Base-by-base conservation (phyloP, 1,140 invertebrate species). In the Cheumatopsyche charites region DNA sequence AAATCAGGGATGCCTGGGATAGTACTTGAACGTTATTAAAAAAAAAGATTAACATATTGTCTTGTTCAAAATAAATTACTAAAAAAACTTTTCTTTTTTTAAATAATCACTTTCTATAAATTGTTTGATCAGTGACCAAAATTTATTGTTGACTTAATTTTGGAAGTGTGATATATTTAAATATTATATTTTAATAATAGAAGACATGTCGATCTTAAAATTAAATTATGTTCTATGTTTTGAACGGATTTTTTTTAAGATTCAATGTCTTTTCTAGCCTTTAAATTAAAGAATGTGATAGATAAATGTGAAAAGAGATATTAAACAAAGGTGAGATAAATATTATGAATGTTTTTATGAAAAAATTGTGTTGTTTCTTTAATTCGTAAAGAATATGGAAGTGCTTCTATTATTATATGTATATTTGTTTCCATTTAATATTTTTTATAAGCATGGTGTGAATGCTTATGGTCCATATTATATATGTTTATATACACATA, bases 281-380 rank as follows among this genome's bases (percentile, higher is more conserved):
- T 58, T 58, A 58, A 7, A 58, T 58, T 23, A 58, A 58, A 58
- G 55, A 58, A 21, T 58, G 55, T 58, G 55, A 58, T 58, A 58
- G 55, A 25, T 13, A 58, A 58, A 25, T 7, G 13, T 58, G 55
- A 25, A 25, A 58, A 58, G 23, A 58, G 55, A 58, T 58, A 58
- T 52, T 52, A 58, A 58, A 25, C 25, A 23, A 58, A 1, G 23
- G 55, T 58, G 25, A 23, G 11, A 7, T 58, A 25, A 58, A 36
- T 58, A 58, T 23, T 58, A 58, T 26, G 23, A 23, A 25, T 58
- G 55, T 58, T 52, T 45, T 52, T 52, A 17, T 17, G 15, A 52
- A 52, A 52, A 13, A 4, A 36, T 36, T 36, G 29, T 36, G 29
- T 36, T 36, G 29, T 36, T 36, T 9, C 29, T 9, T 36, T 36